A percentile compares a stretch with the other conserved stretches of the same genome.
These are phyloP conservation scores for Ligdia adustata DNA, from an alignment of 2,888 invertebrate species.

Conservation along the genomic window DNA sequence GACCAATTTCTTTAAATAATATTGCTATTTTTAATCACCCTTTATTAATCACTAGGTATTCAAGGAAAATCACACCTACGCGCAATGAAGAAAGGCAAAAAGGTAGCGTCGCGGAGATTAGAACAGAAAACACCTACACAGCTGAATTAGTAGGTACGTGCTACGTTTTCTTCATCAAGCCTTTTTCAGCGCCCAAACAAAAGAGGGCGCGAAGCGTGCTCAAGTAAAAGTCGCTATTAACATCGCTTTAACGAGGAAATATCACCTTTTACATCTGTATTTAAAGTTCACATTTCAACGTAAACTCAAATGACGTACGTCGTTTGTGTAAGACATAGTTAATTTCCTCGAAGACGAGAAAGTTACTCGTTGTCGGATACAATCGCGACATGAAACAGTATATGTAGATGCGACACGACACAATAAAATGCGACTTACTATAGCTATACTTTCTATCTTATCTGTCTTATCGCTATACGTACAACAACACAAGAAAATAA, in stretches of 20 bases:
- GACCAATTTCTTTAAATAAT: no score
- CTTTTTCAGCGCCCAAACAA: constrained; percentile 51
- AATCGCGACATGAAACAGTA: no score
- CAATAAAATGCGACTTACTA: no score
- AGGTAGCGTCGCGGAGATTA: not conserved
- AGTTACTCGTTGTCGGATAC: no score
- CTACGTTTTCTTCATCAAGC: constrained; percentile 51
- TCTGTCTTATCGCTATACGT: no score
- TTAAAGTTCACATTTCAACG: constrained; percentile 39
- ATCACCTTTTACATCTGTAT: not conserved
- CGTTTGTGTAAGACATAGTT: constrained; percentile 39
- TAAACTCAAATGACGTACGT: constrained; percentile 27
- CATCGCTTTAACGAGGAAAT: constrained; percentile 4
- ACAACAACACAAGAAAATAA: no score
- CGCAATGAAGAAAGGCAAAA: not conserved
- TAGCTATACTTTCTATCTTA: no score
- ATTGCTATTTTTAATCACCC: no score
- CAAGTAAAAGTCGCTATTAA: constrained; percentile 36
- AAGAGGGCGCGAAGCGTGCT: constrained; percentile 36
- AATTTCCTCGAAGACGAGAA: constrained; percentile 47
- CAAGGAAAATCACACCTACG: not conserved
- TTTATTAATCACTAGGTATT: no score
- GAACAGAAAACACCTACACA: not conserved
- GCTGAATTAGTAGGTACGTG: not conserved
- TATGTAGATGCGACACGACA: no score